phyloP scores from a whole-genome alignment of 2,888 invertebrate genomes.

The Hirtodrosophila cameraria region DNA sequence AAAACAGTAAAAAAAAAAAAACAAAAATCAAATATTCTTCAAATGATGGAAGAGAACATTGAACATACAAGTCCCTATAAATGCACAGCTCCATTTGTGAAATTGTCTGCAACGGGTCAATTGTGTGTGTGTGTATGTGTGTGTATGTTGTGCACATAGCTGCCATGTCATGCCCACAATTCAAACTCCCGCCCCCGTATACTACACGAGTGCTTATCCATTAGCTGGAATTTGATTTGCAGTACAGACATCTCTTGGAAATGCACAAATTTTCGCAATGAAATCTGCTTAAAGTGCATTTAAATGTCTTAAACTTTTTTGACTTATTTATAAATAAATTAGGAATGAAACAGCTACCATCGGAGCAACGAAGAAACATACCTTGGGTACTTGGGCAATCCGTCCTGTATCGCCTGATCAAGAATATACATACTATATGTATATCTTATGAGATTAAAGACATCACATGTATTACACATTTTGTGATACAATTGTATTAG shows the following conservation, averaged over 20 bases:
- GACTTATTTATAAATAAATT: conserved; percentile 5
- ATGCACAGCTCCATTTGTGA: conserved; percentile 46
- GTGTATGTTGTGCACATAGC: conserved; percentile 45
- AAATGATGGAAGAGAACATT: conserved; percentile 32
- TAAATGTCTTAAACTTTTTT: conserved; percentile 9
- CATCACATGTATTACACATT: too few species aligned
- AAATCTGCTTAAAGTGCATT: conserved; percentile 41
- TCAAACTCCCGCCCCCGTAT: background rate
- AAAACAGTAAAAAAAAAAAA: background rate
- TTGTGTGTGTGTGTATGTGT: too few species aligned
- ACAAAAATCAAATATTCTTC: conserved; percentile 2
- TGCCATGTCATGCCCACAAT: conserved; percentile 37
- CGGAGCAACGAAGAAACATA: too few species aligned
- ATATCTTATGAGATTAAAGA: too few species aligned
- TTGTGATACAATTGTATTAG: too few species aligned
- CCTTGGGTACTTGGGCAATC: too few species aligned
- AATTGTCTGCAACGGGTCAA: conserved; percentile 50
- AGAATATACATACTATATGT: too few species aligned
- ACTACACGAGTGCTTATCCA: conserved; percentile 21
- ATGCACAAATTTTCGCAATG: conserved; percentile 22
- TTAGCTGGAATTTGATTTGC: conserved; percentile 48
- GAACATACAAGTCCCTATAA: conserved; percentile 22
- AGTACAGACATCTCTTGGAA: conserved; percentile 30
- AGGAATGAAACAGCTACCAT: too few species aligned
- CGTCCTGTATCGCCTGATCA: too few species aligned